A percentile compares a stretch with the other conserved stretches of the same genome.
These are phyloP conservation scores for Phocides pigmalion DNA, from an alignment of 1,140 invertebrate species.

Conservation along the genomic window DNA sequence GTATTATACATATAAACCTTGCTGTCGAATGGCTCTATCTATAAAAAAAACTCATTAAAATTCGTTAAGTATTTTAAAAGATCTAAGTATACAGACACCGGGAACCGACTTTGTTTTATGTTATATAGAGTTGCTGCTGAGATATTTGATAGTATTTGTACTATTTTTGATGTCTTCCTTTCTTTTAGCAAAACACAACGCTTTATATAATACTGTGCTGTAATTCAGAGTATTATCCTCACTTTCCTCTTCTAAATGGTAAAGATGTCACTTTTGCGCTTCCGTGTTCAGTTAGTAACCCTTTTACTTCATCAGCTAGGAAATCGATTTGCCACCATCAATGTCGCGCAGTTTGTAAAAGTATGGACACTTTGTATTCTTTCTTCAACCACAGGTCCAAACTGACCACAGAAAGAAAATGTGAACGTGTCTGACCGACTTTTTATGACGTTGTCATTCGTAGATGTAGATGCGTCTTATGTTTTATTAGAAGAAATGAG, in stretches of 20 bases:
- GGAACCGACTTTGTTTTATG: too few relatives aligned
- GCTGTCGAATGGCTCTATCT: too few relatives aligned
- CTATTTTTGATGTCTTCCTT: too few relatives aligned
- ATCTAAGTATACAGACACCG: too few relatives aligned
- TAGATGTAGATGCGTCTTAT: background rate
- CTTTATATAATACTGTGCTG: too few relatives aligned
- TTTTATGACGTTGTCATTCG: background rate
- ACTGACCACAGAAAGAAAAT: slow-evolving; percentile 11
- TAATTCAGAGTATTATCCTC: background rate
- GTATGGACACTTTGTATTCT: slow-evolving; percentile 2
- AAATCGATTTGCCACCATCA: slow-evolving; percentile 35
- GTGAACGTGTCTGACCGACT: slow-evolving; percentile 4
- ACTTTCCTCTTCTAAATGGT: background rate
- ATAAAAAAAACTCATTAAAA: too few relatives aligned
- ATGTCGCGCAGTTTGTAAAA: slow-evolving; percentile 25
- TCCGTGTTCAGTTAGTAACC: slow-evolving; percentile 27
- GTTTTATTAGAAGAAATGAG: too few relatives aligned
- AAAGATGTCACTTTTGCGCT: slow-evolving; percentile 1
- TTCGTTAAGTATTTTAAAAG: too few relatives aligned
- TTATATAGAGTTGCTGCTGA: too few relatives aligned
- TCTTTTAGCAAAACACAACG: too few relatives aligned
- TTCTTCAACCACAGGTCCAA: slow-evolving; percentile 1
- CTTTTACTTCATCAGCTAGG: slow-evolving; percentile 34
- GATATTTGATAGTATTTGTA: too few relatives aligned
- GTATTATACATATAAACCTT: too few relatives aligned